Base-by-base conservation (phyloP, 2,888 invertebrate genomes). In the Tenthredo notha region DNA sequence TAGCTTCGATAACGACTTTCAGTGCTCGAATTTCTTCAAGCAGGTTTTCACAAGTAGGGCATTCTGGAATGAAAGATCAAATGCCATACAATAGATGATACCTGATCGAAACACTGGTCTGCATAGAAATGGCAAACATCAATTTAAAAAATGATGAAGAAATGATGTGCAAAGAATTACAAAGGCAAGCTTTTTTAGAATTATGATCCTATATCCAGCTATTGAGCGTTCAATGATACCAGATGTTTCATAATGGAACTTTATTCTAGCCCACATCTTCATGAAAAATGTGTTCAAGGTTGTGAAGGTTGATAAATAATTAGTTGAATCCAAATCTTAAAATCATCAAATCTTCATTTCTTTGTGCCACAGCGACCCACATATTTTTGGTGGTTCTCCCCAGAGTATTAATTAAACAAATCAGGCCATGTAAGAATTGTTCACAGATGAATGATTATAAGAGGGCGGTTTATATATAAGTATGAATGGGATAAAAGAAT, bases 21-120 rank as follows among this genome's bases (percentile, higher is more conserved):
- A 72, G 72, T 21, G 72, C 10, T 7, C 12, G 72, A 37, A 72
- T 72, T n/a, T 72, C 72, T 37, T 37, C 21, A 0, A 37, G 2
- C 43, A 72, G 21, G 6, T 72, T 72, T 72, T 72, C 3, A 72
- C 72, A 72, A 72, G 21, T n/a, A 40, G 72, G 40, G 72, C 72
- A 43, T 72, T 40, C 72, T 72, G 72, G 21, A 72, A 72, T 18
- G 21, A 21, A 18, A 72, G 10, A 72, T 37, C 21, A 4, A 6
- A 37, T 72, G 40, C 21, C n/a, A 7, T 70, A 70, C 40, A 40
- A 40, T 21, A 72, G 18, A 72, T 72, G 40, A 72, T 37, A 72
- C 72, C 21, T 72, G n/a, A 72, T 72, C 21, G n/a, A 37, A 72
- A 72, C 72, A 72, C n/a, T 72, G 21, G 72, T 43, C 43, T 72